A percentile compares a stretch with the other conserved stretches of the same genome.
phyloP scores from a whole-genome alignment of 2,113 vertebrate genomes.

The Myiozetetes cayanensis region DNA sequence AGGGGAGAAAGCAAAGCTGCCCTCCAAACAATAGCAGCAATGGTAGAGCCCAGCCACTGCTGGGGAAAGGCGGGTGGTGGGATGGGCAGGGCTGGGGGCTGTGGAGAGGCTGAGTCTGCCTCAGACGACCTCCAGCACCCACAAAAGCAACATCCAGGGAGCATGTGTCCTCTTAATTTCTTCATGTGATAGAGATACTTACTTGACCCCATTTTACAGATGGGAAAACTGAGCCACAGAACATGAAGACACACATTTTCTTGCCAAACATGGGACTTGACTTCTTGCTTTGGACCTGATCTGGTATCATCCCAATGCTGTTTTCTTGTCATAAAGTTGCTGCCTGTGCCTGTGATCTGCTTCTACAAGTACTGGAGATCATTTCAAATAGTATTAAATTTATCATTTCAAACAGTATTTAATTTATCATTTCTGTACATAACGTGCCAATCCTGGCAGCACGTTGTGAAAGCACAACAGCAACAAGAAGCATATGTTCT shows the following conservation, averaged over 20 bases:
- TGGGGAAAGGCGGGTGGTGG: rapidly evolving
- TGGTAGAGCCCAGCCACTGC: rapidly evolving
- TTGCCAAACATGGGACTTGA: not conserved
- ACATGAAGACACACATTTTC: not conserved
- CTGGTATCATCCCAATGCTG: not conserved
- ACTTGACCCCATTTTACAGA: not conserved
- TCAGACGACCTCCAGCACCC: not conserved
- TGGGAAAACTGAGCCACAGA: not conserved
- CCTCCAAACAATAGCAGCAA: not conserved
- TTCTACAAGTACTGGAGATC: constrained; percentile 39
- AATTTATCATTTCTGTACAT: constrained; percentile 55
- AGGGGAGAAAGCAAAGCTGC: not conserved
- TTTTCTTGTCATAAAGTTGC: not conserved
- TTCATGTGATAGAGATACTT: not conserved
- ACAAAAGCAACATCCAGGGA: not conserved
- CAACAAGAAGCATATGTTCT: constrained; percentile 73
- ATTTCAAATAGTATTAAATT: constrained; percentile 59
- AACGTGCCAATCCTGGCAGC: constrained; percentile 57
- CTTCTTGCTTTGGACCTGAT: not conserved
- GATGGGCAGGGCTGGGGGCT: not conserved
- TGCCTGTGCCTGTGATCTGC: not conserved
- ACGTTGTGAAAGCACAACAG: constrained; percentile 68
- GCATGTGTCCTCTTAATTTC: not conserved
- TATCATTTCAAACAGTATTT: constrained; percentile 41
- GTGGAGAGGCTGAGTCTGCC: not conserved